A percentile compares a stretch with the other conserved stretches of the same genome.
phyloP scores from a whole-genome alignment of 1,140 invertebrate genomes.

The Drosophila busckii region DNA sequence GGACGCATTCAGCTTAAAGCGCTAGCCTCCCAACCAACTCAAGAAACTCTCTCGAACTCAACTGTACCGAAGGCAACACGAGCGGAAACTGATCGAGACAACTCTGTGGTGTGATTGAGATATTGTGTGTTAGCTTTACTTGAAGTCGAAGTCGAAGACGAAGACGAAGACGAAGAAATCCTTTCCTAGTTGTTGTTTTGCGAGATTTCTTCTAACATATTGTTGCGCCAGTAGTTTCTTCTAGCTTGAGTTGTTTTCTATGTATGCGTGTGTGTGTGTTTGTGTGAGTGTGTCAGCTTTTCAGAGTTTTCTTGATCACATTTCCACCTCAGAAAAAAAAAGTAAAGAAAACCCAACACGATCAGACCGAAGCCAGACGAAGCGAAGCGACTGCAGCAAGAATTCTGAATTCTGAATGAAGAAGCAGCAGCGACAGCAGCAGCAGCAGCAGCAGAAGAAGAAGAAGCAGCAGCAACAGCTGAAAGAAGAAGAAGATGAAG shows the following conservation, averaged over 20 bases:
- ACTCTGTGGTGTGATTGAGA: constrained; percentile 59
- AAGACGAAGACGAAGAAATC: too few relatives aligned
- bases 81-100: constrained; percentile 68
- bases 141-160: not conserved
- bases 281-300: constrained; percentile 1
- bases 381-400: constrained; percentile 17
- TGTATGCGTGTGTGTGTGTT: constrained; percentile 7
- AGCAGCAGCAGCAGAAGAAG: constrained; percentile 27
- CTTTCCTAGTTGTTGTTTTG: not conserved
- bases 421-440: constrained; percentile 36
- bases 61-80: constrained; percentile 2
- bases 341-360: constrained; percentile 11
- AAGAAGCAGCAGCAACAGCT: constrained; percentile 16
- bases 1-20: too few relatives aligned
- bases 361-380: constrained; percentile 27
- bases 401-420: constrained; percentile 21
- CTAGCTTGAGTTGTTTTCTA: not conserved
- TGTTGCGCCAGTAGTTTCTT: not conserved
- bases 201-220: constrained; percentile 17
- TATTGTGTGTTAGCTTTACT: constrained; percentile 2
- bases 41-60: constrained; percentile 1
- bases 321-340: constrained; percentile 24
- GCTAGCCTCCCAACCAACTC: too few relatives aligned
- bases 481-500: constrained; percentile 19
- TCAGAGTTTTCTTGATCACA: constrained; percentile 73